Percentiles rank a stretch among this genome's conserved stretches.
These are phyloP conservation scores for Dendroctonus ponderosae DNA, from an alignment of 1,140 invertebrate species.

Conservation along the genomic window DNA sequence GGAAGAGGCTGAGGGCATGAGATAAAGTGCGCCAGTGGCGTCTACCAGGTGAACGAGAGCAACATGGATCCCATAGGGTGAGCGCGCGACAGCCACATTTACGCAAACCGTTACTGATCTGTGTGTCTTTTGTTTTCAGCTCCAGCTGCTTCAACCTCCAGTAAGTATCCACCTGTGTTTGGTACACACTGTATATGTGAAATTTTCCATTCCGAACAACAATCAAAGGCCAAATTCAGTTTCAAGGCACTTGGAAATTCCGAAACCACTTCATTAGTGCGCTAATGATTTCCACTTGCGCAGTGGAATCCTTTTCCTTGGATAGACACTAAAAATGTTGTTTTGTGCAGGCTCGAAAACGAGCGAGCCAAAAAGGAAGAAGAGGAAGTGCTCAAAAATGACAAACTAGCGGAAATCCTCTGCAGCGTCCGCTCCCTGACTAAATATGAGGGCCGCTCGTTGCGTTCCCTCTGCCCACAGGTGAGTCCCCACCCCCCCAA, in stretches of 20 bases:
- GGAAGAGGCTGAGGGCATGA: neutral
- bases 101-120: too few relatives aligned
- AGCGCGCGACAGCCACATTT: neutral
- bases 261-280: too few relatives aligned
- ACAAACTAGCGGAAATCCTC: slow-evolving; percentile 49
- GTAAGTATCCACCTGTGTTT: slow-evolving; percentile 35
- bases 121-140: slow-evolving; percentile 37
- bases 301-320: too few relatives aligned
- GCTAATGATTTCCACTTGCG: too few relatives aligned
- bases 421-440: slow-evolving; percentile 49
- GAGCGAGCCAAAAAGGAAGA: slow-evolving; percentile 41
- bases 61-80: slow-evolving; percentile 27
- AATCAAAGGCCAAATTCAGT: too few relatives aligned
- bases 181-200: too few relatives aligned
- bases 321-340: too few relatives aligned
- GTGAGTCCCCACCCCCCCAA: slow-evolving; percentile 32
- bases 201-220: too few relatives aligned
- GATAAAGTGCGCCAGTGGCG: neutral
- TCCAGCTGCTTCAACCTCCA: slow-evolving; percentile 42
- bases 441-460: slow-evolving; percentile 44
- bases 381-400: slow-evolving; percentile 42
- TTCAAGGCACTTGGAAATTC: too few relatives aligned
- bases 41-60: neutral
- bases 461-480: slow-evolving; percentile 48
- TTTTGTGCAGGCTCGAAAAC: slow-evolving; percentile 38